Conservation (phyloP, 2,113 vertebrate genomes). For the Hepsetus odoe region DNA sequence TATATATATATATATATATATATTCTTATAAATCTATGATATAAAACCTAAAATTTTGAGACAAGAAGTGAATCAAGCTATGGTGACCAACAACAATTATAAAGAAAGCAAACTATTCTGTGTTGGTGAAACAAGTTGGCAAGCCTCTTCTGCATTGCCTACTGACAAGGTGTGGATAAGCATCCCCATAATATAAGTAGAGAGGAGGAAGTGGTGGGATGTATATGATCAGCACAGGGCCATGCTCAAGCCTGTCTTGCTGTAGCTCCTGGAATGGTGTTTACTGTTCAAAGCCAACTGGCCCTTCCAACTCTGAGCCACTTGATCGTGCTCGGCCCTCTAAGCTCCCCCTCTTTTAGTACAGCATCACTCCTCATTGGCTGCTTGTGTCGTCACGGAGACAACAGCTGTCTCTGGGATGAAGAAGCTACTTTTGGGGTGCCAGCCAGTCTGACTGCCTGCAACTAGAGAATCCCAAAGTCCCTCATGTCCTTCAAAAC, state of each 20-base stretch:
- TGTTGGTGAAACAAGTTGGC: neutral
- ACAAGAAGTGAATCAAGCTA: too few relatives aligned
- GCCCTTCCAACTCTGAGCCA: constrained; percentile 53
- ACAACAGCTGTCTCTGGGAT: constrained; percentile 81
- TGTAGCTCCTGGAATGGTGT: constrained; percentile 77
- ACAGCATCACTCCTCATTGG: too few relatives aligned
- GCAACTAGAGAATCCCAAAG: constrained; percentile 79
- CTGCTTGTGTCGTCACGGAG: constrained; percentile 73
- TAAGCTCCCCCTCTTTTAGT: constrained; percentile 50
- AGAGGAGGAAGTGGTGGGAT: constrained; percentile 52
- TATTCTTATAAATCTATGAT: too few relatives aligned
- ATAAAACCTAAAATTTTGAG: too few relatives aligned
- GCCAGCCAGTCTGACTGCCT: constrained; percentile 89
- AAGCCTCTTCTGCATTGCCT: neutral
- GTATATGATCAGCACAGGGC: constrained; percentile 53
- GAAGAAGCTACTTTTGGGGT: constrained; percentile 84
- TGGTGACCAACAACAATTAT: neutral
- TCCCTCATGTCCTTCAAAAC: constrained; percentile 68
- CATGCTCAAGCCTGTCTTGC: constrained; percentile 51
- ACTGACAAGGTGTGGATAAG: constrained; percentile 22
- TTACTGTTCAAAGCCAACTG: constrained; percentile 79
- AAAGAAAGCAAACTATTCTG: neutral
- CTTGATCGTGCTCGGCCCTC: constrained; percentile 58
- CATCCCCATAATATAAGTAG: constrained; percentile 14
- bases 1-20: too few relatives aligned